phyloP scores from a whole-genome alignment of 2,113 vertebrate genomes.

The Pao palembangensis region DNA sequence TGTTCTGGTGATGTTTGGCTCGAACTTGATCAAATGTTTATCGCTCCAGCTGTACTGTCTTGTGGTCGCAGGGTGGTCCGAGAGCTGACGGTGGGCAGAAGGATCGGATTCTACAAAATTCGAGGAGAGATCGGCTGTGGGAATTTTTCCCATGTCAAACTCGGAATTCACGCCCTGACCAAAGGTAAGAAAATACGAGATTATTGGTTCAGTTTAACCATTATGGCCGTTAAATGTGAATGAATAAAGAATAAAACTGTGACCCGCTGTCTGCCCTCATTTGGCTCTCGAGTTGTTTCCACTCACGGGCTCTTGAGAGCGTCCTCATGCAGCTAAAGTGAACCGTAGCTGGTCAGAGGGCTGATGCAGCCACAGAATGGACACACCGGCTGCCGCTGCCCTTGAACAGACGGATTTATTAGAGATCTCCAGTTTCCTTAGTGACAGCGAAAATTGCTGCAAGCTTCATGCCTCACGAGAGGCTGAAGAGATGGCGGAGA shows the following conservation, averaged over 20 bases:
- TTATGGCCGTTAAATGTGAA: neutral
- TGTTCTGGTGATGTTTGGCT: neutral
- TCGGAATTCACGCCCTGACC: conserved; percentile 91
- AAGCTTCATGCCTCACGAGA: conserved; percentile 59
- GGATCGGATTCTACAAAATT: conserved; percentile 94
- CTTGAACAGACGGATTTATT: conserved; percentile 57
- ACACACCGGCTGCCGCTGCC: conserved; percentile 47
- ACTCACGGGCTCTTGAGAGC: conserved; percentile 25
- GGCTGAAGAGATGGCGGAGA: conserved; percentile 23
- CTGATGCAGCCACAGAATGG: conserved; percentile 54
- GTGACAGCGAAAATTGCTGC: conserved; percentile 56
- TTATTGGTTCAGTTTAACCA: no score
- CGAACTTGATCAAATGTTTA: no score
- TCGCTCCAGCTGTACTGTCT: neutral
- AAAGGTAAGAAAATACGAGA: conserved; percentile 80
- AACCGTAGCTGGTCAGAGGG: conserved; percentile 12
- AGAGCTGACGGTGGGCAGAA: conserved; percentile 89
- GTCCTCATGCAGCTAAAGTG: no score
- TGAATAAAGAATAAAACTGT: neutral
- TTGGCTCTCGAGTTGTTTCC: conserved; percentile 31
- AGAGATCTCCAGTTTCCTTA: conserved; percentile 58
- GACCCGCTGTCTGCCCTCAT: neutral
- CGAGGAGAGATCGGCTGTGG: conserved; percentile 94
- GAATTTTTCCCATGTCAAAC: conserved; percentile 98
- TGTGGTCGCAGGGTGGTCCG: conserved; percentile 79